Conservation (phyloP, 2,113 vertebrate species). For the Erythrolamprus reginae region DNA sequence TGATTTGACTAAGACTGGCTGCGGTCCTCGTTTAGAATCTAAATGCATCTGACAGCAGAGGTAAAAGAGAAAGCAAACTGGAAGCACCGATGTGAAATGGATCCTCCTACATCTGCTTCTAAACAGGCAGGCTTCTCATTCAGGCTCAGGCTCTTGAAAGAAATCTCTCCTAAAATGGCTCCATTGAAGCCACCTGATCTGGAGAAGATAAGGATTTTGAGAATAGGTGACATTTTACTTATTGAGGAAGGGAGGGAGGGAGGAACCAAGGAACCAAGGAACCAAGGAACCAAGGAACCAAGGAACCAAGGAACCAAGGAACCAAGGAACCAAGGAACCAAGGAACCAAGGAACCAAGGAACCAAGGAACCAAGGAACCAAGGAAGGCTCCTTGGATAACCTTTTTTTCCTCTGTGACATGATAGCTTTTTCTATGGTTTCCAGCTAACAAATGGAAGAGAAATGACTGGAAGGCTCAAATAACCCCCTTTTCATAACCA, state of each 20-base stretch:
- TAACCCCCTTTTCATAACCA: neutral
- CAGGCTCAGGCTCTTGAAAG: neutral
- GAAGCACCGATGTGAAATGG: neutral
- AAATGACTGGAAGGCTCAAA: neutral
- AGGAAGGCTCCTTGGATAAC: no score
- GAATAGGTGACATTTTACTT: neutral
- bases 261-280: no score
- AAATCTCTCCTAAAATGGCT: neutral
- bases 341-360: no score
- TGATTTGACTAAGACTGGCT: constrained; percentile 47
- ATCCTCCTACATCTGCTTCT: neutral
- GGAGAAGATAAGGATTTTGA: neutral
- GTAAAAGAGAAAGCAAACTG: constrained; percentile 33
- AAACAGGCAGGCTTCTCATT: neutral
- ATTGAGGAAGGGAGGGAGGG: neutral
- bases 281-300: no score
- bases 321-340: no score
- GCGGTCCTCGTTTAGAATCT: constrained; percentile 45
- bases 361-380: no score
- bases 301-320: no score
- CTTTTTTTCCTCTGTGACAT: neutral
- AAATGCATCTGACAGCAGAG: constrained; percentile 48
- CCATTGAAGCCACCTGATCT: neutral
- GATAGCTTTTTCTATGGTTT: neutral
- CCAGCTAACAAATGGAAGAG: neutral